phyloP scores from a whole-genome alignment of 2,888 invertebrate genomes.

The Allacma fusca region DNA sequence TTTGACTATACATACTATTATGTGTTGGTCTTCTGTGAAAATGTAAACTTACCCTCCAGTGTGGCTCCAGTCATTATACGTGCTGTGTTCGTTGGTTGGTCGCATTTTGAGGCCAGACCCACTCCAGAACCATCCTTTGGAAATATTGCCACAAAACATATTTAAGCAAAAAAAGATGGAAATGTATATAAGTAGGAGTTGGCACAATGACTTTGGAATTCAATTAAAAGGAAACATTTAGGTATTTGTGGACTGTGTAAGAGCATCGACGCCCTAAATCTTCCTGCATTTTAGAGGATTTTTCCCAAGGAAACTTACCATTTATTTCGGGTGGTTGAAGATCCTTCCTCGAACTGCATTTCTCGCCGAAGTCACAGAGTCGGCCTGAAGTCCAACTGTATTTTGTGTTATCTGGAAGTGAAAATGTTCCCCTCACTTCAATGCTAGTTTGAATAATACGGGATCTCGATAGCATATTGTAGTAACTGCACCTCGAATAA shows the following conservation, averaged over 20 bases:
- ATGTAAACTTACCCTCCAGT: slow-evolving; percentile 73
- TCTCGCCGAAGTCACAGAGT: slow-evolving; percentile 80
- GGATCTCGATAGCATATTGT: not conserved
- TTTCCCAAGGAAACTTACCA: slow-evolving; percentile 72
- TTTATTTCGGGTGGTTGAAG: slow-evolving; percentile 32
- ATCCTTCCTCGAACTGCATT: slow-evolving; percentile 26
- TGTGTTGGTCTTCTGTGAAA: not conserved
- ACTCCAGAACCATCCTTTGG: slow-evolving; percentile 93
- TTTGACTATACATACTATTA: too few relatives aligned
- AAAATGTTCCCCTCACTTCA: not conserved
- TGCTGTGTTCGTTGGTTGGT: slow-evolving; percentile 72
- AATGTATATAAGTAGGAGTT: too few relatives aligned
- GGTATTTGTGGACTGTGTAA: too few relatives aligned
- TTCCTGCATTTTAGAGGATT: too few relatives aligned
- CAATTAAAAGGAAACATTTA: too few relatives aligned
- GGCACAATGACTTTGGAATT: too few relatives aligned
- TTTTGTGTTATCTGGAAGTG: slow-evolving; percentile 42
- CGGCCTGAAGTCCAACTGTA: slow-evolving; percentile 94
- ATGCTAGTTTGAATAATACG: not conserved
- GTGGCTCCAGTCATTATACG: slow-evolving; percentile 68
- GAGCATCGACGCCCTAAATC: too few relatives aligned
- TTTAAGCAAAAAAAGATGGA: too few relatives aligned
- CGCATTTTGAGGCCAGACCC: slow-evolving; percentile 85
- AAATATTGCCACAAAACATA: slow-evolving; percentile 61
- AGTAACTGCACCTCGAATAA: not conserved